Evolutionary conservation across 1,140 invertebrate species (phyloP).

Genomic region (Stratiolaelaps scimitus): DNA sequence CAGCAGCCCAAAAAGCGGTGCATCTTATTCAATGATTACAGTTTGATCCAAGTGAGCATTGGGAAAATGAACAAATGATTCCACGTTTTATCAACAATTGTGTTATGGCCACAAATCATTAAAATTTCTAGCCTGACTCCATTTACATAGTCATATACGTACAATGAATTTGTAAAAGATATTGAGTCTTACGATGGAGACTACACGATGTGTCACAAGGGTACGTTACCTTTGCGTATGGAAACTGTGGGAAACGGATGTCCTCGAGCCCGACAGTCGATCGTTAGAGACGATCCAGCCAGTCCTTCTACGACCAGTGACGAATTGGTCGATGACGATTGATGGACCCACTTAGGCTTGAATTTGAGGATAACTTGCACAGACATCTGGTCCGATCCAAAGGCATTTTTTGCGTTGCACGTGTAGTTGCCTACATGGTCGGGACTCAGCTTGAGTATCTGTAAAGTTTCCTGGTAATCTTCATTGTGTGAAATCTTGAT

Average conservation of each 20-base stretch:
- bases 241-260: neutral
- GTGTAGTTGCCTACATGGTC: slow-evolving; percentile 75
- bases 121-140: too few species aligned
- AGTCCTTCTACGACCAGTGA: neutral
- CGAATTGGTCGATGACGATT: neutral
- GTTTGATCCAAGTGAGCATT: too few species aligned
- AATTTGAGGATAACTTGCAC: slow-evolving; percentile 1
- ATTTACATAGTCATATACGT: too few species aligned
- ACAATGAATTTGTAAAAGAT: too few species aligned
- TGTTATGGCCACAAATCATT: too few species aligned
- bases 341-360: neutral
- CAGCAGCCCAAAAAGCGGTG: too few species aligned
- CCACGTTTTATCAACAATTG: too few species aligned
- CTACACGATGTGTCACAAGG: neutral
- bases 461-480: slow-evolving; percentile 71
- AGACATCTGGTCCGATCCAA: slow-evolving; percentile 32
- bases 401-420: slow-evolving; percentile 46
- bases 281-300: neutral
- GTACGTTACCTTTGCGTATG: neutral
- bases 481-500: neutral
- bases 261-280: neutral
- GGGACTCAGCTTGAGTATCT: slow-evolving; percentile 66
- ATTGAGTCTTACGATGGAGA: too few species aligned
- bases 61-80: too few species aligned
- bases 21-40: too few species aligned